Conservation (phyloP, 2,888 invertebrate species). For the Tanypteryx hageni region DNA sequence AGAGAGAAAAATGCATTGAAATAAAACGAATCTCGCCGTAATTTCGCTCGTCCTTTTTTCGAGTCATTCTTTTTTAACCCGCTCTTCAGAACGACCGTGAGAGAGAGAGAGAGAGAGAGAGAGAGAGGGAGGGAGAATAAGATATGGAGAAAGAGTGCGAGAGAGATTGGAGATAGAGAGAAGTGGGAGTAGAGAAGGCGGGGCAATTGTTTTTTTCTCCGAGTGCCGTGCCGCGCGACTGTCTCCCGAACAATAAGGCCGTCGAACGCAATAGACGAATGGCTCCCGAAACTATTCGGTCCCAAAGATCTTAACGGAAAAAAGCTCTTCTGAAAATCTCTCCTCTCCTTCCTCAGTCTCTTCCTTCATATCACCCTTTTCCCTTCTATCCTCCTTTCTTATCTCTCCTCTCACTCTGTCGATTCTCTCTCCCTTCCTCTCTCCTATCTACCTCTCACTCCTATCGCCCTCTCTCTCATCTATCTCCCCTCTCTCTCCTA, state of each 20-base stretch:
- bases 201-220: neutral
- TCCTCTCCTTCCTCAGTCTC: neutral
- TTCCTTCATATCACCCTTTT: neutral
- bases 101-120: neutral
- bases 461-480: too few relatives aligned
- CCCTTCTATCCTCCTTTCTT: neutral
- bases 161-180: neutral
- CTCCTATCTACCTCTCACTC: too few relatives aligned
- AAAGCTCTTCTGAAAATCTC: neutral
- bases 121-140: neutral
- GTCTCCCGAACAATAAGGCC: slow-evolving; percentile 13
- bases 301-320: neutral
- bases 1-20: neutral
- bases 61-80: neutral
- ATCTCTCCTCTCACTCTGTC: too few relatives aligned
- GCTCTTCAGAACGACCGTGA: neutral
- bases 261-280: slow-evolving; percentile 44
- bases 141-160: neutral
- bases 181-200: neutral
- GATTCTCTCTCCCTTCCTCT: too few relatives aligned
- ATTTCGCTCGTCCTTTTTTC: neutral
- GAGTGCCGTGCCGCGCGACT: neutral
- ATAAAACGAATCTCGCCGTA: slow-evolving; percentile 10
- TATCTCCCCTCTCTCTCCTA: too few relatives aligned
- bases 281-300: slow-evolving; percentile 9